These are phyloP conservation scores for Tetraneura akinire DNA, from an alignment of 1,140 invertebrate genomes.

Conservation along the genomic window DNA sequence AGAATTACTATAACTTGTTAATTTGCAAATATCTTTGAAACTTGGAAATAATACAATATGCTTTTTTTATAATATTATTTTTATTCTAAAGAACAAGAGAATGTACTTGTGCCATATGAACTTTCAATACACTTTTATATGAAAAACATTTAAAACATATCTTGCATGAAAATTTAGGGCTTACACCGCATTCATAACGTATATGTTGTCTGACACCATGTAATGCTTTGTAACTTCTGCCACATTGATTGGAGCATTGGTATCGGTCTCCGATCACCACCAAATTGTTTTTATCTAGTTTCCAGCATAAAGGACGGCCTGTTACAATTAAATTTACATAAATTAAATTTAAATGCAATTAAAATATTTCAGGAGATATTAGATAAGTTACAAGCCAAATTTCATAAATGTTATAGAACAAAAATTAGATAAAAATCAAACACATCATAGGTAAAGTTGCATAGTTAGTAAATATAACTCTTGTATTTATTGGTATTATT, in stretches of 20 bases:
- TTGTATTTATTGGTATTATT: not conserved
- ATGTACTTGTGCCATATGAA: conserved; percentile 41
- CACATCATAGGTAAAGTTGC: not conserved
- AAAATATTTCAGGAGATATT: too few relatives aligned
- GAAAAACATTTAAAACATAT: conserved; percentile 54
- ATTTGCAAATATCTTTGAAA: too few relatives aligned
- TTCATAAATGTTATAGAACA: not conserved
- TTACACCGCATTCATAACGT: conserved; percentile 64
- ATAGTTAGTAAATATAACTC: not conserved
- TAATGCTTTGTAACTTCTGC: conserved; percentile 56
- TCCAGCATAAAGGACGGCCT: not conserved
- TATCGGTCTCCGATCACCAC: not conserved
- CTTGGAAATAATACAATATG: too few relatives aligned
- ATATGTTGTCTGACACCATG: conserved; percentile 61
- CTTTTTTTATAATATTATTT: too few relatives aligned
- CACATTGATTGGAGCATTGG: conserved; percentile 36
- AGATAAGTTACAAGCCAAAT: not conserved
- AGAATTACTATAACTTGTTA: too few relatives aligned
- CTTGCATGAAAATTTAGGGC: conserved; percentile 64
- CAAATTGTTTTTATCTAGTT: not conserved
- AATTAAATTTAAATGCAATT: not conserved
- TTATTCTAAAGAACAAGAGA: too few relatives aligned
- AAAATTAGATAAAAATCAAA: not conserved
- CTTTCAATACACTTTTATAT: conserved; percentile 22
- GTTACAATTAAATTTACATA: not conserved